A percentile compares a stretch with the other conserved stretches of the same genome.
Conservation (phyloP, 1,140 invertebrate species). For the Lasioglossum baleicum region DNA sequence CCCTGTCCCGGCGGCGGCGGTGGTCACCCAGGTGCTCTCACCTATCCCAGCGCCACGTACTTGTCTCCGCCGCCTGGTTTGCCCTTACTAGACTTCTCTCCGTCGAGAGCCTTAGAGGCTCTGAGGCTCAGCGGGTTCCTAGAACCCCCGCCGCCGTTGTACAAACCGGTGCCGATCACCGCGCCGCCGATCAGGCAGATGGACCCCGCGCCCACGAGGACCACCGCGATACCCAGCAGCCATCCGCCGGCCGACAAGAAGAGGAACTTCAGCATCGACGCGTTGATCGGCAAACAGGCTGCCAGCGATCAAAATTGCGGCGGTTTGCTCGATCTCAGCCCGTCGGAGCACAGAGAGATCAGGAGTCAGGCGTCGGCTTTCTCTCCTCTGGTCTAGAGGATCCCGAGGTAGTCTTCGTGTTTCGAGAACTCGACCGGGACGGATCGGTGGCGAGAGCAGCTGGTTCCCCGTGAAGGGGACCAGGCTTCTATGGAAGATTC, state of each 20-base stretch:
- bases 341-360: slow-evolving; percentile 76
- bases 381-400: slow-evolving; percentile 74
- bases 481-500: no score
- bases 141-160: slow-evolving; percentile 74
- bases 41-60: slow-evolving; percentile 70
- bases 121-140: slow-evolving; percentile 77
- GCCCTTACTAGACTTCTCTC: slow-evolving; percentile 79
- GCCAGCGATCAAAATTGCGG: slow-evolving; percentile 68
- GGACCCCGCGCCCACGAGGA: slow-evolving; percentile 57
- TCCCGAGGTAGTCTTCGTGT: no score
- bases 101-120: slow-evolving; percentile 77
- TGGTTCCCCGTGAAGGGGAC: no score
- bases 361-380: slow-evolving; percentile 79
- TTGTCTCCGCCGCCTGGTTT: slow-evolving; percentile 76
- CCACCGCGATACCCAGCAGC: slow-evolving; percentile 21
- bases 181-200: slow-evolving; percentile 67
- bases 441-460: neutral
- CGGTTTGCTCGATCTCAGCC: slow-evolving; percentile 75
- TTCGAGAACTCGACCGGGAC: no score
- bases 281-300: slow-evolving; percentile 79
- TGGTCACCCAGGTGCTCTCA: slow-evolving; percentile 67
- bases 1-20: slow-evolving; percentile 62
- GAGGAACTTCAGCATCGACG: slow-evolving; percentile 80
- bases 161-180: slow-evolving; percentile 79
- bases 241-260: slow-evolving; percentile 69